phyloP scores from a whole-genome alignment of 2,113 vertebrate species.

The Ophiodon elongatus region DNA sequence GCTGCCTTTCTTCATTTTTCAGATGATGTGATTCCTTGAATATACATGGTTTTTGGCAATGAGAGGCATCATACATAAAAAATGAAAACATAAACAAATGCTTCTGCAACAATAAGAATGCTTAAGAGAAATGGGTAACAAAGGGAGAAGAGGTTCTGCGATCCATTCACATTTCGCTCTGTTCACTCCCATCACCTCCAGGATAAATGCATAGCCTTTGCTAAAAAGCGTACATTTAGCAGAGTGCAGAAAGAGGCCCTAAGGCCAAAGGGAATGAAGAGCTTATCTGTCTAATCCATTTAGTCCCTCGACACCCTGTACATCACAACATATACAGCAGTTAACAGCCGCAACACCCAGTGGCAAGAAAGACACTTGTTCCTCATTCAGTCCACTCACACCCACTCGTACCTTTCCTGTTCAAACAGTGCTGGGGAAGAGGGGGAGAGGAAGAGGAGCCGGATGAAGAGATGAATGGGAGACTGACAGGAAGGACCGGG shows the following conservation, averaged over 20 bases:
- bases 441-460: neutral
- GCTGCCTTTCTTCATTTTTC: neutral
- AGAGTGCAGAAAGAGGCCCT: conserved; percentile 7
- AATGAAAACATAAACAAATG: neutral
- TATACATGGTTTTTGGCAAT: neutral
- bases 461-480: neutral
- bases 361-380: conserved; percentile 15
- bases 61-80: neutral
- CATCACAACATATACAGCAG: conserved; percentile 4
- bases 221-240: conserved; percentile 29
- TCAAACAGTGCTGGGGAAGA: conserved; percentile 1
- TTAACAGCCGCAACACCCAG: conserved; percentile 9
- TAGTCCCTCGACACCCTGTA: conserved; percentile 31
- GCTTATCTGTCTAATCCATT: conserved; percentile 57
- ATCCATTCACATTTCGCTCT: neutral
- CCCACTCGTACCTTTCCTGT: conserved; percentile 47
- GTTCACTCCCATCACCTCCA: conserved; percentile 21
- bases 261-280: conserved; percentile 30
- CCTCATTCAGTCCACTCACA: conserved; percentile 15
- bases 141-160: neutral
- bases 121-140: neutral
- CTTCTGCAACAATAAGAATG: neutral
- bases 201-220: neutral
- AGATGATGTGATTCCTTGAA: neutral
- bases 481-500: neutral